Base-by-base conservation (phyloP, 2,888 invertebrate species). In the Pseudolycoriella hygida region DNA sequence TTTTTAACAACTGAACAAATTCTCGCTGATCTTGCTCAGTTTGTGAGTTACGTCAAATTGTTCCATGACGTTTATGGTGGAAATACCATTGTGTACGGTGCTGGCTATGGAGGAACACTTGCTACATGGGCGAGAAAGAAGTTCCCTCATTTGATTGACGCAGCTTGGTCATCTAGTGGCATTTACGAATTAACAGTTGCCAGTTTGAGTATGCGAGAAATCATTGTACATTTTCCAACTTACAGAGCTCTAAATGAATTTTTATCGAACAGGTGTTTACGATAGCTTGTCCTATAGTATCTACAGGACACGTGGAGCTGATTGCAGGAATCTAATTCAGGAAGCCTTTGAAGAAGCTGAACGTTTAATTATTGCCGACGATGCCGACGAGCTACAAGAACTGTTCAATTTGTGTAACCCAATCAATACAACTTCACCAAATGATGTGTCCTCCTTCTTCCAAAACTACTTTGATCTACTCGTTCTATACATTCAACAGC, bases 21-120 rank as follows among this genome's bases (percentile, higher is more conserved):
- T n/a, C 11, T 40, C 11, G 41, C 45, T 17, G 47, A 47, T 45
- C 15, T 45, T n/a, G 45, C 42, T 5, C 17, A 25, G 25, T 47
- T 47, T 20, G 15, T 47, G 2, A 32, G 14, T 15, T 37, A 31
- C 31, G 12, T 45, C 3, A 44, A 38, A 12, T 12, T 17, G 37
- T 49, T 38, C 6, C 43, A 50, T 11, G 48, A 49, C 1, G 50
- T 47, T 10, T 48, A 57, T 1, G 44, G 15, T 18, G 20, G 20
- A 14, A 20, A 44, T 14, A 38, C 44, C 2, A 47, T 47, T 19
- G 12, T 47, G 3, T 47, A 42, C 41, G 47, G 47, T 25, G 12
- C 42, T 8, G 44, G 44, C 3, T 20, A 30, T 17, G 47, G 47
- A 6, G 47, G 44, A 11, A 20, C 42, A 18, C 14, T 44, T 1